Percentiles rank a stretch among this genome's conserved stretches.
phyloP scores from a whole-genome alignment of 2,797 vertebrate genomes.

The Macropus fuliginosus region DNA sequence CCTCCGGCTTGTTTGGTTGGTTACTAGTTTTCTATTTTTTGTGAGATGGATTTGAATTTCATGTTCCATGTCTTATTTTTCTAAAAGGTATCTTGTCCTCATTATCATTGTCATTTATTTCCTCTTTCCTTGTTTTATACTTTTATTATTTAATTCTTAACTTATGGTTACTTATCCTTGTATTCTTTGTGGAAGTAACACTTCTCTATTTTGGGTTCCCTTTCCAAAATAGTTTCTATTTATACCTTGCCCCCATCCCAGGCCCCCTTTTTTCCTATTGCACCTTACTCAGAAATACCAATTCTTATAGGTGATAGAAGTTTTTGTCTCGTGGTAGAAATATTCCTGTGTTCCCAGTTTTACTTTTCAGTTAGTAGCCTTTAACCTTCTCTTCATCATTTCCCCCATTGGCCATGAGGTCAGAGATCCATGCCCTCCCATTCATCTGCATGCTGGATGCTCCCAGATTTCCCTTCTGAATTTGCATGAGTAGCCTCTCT shows the following conservation, averaged over 20 bases:
- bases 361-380: neutral
- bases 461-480: neutral
- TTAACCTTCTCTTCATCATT: neutral
- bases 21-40: neutral
- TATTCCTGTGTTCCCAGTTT: neutral
- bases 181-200: neutral
- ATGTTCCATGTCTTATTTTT: neutral
- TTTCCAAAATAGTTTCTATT: neutral
- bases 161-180: neutral
- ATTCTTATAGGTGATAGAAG: neutral
- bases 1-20: too few relatives aligned
- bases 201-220: neutral
- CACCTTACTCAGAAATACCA: neutral
- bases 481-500: neutral
- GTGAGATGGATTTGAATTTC: neutral
- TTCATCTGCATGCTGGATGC: neutral
- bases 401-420: neutral
- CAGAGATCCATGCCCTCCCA: neutral
- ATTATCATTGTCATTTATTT: neutral
- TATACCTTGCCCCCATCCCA: neutral
- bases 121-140: neutral
- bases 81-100: neutral
- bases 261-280: neutral
- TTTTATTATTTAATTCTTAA: neutral
- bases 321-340: neutral